Base-by-base conservation (phyloP, 2,888 invertebrate genomes). In the Zygaena filipendulae region DNA sequence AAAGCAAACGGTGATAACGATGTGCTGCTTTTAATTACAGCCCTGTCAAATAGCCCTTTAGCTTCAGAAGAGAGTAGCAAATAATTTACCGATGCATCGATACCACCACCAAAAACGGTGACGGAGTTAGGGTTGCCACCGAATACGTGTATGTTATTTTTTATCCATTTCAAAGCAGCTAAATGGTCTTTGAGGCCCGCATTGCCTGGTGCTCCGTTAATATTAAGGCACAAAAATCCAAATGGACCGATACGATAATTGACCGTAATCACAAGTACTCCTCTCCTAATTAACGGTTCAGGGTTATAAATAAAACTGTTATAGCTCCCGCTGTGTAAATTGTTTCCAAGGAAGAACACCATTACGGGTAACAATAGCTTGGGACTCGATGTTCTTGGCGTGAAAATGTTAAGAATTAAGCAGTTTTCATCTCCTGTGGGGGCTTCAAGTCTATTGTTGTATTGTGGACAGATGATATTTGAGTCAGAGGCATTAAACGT, bases 91-190 rank as follows among this genome's bases (percentile, higher is more conserved):
- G 86, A 83, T 7, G 82, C 87, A 1, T 88, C 88, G 0, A 87
- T 84, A 3, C 87, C 87, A 44, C 81, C 67, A 13, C 88, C 88
- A n/a, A 79, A 43, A 1, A 88, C 48, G 1, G 85, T 83, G 4
- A 16, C 7, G 5, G 7, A 6, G 7, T 16, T 16, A 7, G 16
- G 16, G 7, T 16, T 16, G 16, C 88, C 88, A 9, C 84, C 85
- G 45, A 88, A 87, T 26, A 56, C 57, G 24, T 68, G 58, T 23
- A 87, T 84, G 47, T 87, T 84, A 4, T 80, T 53, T 27, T 82
- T 77, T 0, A 63, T 47, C 61, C 62, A 64, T 29, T 41, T 51
- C 11, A 62, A 31, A 10, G 62, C 61, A 3, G 48, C 45, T 0
- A 54, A 52, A 47, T 60, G 60, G 21, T 64, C 63, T 39, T 82